Evolutionary conservation across 2,888 invertebrate genomes (phyloP), one percentile per base, ranked within the genome.

Genomic region (Polydrusus tereticollis): DNA sequence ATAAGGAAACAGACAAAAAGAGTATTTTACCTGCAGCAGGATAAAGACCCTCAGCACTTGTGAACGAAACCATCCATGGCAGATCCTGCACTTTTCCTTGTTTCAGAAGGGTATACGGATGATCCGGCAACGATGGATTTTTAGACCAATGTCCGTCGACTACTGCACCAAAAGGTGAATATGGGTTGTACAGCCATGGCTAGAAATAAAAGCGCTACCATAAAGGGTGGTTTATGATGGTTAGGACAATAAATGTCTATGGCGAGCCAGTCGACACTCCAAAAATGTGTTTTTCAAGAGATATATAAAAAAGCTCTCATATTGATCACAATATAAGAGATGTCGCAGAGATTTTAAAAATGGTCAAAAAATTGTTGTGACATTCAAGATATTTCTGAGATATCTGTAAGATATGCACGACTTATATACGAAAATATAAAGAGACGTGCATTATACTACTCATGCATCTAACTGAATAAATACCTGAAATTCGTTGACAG

Each of bases 111-210:
- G 88, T 86, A 76, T 88, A 88, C 0, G 94, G 94, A 69, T 90
- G 87, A 72, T 90, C 88, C 0, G 88, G 87, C 5, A 95, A 84
- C 83, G 94, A 92, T 0, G 92, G 89, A 21, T 89, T 86, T 0
- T 88, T 83, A 1, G 87, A 84, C 78, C 85, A 84, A 64, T 84
- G 85, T 20, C 72, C 73, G 78, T 95, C 94, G 0, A 90, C 86
- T 0, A 92, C 92, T 0, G 93, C 92, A 0, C 90, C 92, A 82
- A 94, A 94, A 0, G 92, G 91, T 0, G 92, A 89, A 81, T 92
- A 92, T 73, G 93, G 89, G 82, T 90, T 89, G 79, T 91, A 91
- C 14, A 90, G 83, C 86, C 87, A 89, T 21, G 88, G 87, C 88
- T 88, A 73, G 41, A 84, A 84, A 20, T 62, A 45, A 29, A 21